These are phyloP conservation scores for Xanthia icteritia DNA, from an alignment of 2,888 invertebrate genomes.

Conservation along the genomic window DNA sequence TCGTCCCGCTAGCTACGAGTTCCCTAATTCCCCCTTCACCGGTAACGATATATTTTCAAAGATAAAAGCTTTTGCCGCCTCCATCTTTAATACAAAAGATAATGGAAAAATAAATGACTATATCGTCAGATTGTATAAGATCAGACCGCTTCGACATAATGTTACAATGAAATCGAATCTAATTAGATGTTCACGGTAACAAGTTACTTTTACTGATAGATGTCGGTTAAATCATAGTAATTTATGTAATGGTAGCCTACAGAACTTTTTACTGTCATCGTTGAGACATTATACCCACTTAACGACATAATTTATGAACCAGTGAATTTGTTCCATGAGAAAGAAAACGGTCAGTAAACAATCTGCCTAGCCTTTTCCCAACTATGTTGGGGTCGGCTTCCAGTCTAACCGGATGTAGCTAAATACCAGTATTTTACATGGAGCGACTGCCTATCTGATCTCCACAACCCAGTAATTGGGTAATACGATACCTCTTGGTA, in stretches of 20 bases:
- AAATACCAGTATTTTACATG: too few species aligned
- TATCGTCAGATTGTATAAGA: constrained; percentile 47
- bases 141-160: constrained; percentile 36
- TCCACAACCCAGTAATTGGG: too few species aligned
- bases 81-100: constrained; percentile 57
- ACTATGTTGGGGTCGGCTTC: too few species aligned
- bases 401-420: too few species aligned
- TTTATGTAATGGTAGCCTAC: constrained; percentile 45
- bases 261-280: constrained; percentile 4
- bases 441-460: too few species aligned
- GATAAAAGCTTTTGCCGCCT: constrained; percentile 57
- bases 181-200: constrained; percentile 55
- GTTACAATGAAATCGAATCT: constrained; percentile 53
- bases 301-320: constrained; percentile 3
- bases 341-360: not conserved
- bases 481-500: too few species aligned
- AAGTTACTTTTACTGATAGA: constrained; percentile 49
- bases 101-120: constrained; percentile 61
- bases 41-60: constrained; percentile 46
- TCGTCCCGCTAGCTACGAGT: constrained; percentile 36
- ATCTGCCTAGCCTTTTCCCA: too few species aligned
- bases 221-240: constrained; percentile 39
- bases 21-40: constrained; percentile 44
- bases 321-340: too few species aligned
- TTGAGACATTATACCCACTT: too few species aligned